Conservation (phyloP, 2,797 vertebrate species). For the Steatocranus sp. region DNA sequence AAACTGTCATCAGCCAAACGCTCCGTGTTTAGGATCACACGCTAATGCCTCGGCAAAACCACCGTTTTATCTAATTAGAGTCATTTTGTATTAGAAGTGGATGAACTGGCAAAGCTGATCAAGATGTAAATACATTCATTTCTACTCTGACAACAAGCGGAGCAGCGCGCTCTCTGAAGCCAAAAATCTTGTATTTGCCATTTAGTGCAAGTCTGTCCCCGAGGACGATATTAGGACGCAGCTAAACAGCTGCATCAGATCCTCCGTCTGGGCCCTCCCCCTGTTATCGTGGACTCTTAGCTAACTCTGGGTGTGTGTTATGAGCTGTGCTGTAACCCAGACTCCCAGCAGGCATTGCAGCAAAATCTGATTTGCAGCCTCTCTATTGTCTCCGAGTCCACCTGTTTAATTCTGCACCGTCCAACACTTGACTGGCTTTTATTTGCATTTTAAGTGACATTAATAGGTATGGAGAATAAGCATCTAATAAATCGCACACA, state of each 20-base stretch:
- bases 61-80: slow-evolving; percentile 51
- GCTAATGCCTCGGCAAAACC: slow-evolving; percentile 36
- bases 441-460: slow-evolving; percentile 73
- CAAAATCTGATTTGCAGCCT: slow-evolving; percentile 59
- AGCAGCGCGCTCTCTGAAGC: slow-evolving; percentile 29
- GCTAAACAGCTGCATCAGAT: slow-evolving; percentile 67
- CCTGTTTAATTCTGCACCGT: slow-evolving; percentile 50
- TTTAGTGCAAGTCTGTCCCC: slow-evolving; percentile 55
- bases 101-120: slow-evolving; percentile 47
- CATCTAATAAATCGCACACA: slow-evolving; percentile 57
- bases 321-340: slow-evolving; percentile 39
- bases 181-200: slow-evolving; percentile 44
- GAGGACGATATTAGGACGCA: slow-evolving; percentile 56
- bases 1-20: neutral
- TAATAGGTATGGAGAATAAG: slow-evolving; percentile 54
- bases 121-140: slow-evolving; percentile 58
- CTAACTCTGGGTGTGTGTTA: slow-evolving; percentile 33
- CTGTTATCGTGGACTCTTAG: slow-evolving; percentile 65
- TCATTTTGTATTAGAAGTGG: slow-evolving; percentile 46
- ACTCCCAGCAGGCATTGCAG: slow-evolving; percentile 64
- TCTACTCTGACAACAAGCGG: slow-evolving; percentile 22
- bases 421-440: slow-evolving; percentile 61
- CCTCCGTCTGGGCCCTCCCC: slow-evolving; percentile 46
- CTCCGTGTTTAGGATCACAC: neutral
- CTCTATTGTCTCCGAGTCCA: slow-evolving; percentile 39